Evolutionary conservation across 2,888 invertebrate genomes (phyloP).

Genomic region (Nemotelus nigrinus): DNA sequence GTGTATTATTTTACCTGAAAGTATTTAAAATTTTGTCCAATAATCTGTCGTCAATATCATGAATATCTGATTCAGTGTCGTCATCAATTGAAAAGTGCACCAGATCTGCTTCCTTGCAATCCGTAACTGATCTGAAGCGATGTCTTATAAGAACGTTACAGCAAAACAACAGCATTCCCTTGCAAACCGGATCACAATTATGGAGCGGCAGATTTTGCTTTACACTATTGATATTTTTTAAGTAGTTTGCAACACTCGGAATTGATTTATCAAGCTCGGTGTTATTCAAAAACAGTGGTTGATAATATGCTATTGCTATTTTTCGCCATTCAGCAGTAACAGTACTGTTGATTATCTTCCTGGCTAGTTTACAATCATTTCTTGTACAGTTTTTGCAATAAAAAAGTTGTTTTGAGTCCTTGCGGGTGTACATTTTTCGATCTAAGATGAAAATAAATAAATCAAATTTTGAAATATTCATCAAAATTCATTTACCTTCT

Average conservation of each 20-base stretch:
- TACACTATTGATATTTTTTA: constrained; percentile 60
- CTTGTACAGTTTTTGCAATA: constrained; percentile 59
- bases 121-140: constrained; percentile 45
- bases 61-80: no score
- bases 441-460: constrained; percentile 52
- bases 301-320: constrained; percentile 62
- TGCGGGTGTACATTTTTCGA: constrained; percentile 60
- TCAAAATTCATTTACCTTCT: constrained; percentile 53
- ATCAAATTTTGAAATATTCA: constrained; percentile 19
- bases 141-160: constrained; percentile 62
- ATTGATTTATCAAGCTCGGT: constrained; percentile 61
- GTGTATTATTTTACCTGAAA: no score
- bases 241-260: constrained; percentile 62
- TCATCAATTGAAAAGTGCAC: no score
- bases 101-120: no score
- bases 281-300: constrained; percentile 60
- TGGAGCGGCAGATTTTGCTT: constrained; percentile 50
- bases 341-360: constrained; percentile 63
- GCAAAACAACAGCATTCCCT: constrained; percentile 63
- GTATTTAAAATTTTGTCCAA: no score
- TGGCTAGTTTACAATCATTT: constrained; percentile 61
- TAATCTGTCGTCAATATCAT: no score
- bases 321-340: constrained; percentile 61
- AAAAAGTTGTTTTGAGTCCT: constrained; percentile 55
- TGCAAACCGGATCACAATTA: constrained; percentile 61